Evolutionary conservation across 92 coral and sea anemone genomes (phyloP), one percentile per base, ranked within the genome.

Genomic region (Porites divaricata): DNA sequence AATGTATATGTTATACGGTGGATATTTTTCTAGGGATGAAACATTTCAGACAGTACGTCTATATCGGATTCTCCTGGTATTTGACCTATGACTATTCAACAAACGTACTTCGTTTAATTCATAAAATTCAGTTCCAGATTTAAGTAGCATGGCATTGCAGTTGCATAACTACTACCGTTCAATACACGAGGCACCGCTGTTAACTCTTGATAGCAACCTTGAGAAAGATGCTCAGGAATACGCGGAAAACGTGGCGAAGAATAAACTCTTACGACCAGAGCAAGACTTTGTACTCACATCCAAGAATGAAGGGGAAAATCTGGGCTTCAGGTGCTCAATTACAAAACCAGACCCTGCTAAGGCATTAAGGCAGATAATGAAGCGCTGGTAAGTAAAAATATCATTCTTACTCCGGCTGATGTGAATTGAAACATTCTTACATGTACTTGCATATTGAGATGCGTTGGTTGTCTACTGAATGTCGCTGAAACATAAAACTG

Each of bases 81-180:
- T 61, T 63, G 23, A 13, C 6, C 35, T 17, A 14, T n/a, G 22
- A 6, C 45, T 35, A 4, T 35, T 35, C 45, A 35, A 35, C 45
- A 35, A 6, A 4, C 45, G 4, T 35, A 4, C 45, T 35, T 5
- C 4, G 45, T 35, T 35, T 4, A 35, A 35, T 35, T 35, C 45
- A 35, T 35, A 35, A 35, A 0, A 15, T 79, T 52, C 15, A 66
- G 83, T 66, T 79, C 52, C 74, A 66, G 83, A 52, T n/a, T 22
- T 79, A 65, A 74, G 65, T 8, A 59, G 86, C 53, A 88, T 83
- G 41, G 96, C 94, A 4, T 76, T 93, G 4, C 81, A 74, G 25
- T 21, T 90, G 50, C 96, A 93, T 63, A 93, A 93, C 79, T 76
- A 90, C 78, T 93, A 74, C 50, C 93, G 96, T 11, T 85, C 86